These are phyloP conservation scores for Callosobruchus maculatus DNA, from an alignment of 2,888 invertebrate genomes.

Conservation along the genomic window DNA sequence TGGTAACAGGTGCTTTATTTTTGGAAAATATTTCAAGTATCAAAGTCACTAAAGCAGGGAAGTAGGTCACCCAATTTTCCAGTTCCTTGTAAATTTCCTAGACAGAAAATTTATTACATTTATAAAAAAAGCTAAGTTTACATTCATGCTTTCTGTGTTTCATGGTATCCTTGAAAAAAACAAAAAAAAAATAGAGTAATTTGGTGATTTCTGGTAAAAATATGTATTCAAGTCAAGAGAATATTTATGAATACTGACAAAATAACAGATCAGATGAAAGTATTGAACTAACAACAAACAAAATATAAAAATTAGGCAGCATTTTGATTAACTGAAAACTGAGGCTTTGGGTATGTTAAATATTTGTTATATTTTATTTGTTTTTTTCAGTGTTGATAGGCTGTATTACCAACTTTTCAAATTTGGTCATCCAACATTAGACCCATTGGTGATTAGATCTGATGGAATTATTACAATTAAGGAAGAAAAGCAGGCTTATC, in stretches of 20 bases:
- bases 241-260: too few relatives aligned
- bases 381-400: conserved; percentile 77
- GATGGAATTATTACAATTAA: conserved; percentile 76
- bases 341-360: too few relatives aligned
- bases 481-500: conserved; percentile 75
- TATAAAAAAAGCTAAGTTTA: not conserved
- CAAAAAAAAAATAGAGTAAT: not conserved
- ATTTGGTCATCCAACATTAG: conserved; percentile 81
- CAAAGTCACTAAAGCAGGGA: not conserved
- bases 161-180: not conserved
- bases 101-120: not conserved
- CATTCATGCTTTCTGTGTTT: not conserved
- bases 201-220: too few relatives aligned
- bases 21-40: not conserved
- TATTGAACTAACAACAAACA: too few relatives aligned
- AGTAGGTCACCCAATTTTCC: not conserved
- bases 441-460: conserved; percentile 76
- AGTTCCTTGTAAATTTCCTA: not conserved
- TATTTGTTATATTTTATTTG: too few relatives aligned
- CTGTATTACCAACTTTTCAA: conserved; percentile 82
- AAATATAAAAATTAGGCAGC: too few relatives aligned
- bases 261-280: too few relatives aligned
- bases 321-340: too few relatives aligned
- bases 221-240: too few relatives aligned
- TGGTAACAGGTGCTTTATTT: not conserved